Base-by-base conservation (phyloP, 2,888 invertebrate genomes). In the Toxonevra muliebris region DNA sequence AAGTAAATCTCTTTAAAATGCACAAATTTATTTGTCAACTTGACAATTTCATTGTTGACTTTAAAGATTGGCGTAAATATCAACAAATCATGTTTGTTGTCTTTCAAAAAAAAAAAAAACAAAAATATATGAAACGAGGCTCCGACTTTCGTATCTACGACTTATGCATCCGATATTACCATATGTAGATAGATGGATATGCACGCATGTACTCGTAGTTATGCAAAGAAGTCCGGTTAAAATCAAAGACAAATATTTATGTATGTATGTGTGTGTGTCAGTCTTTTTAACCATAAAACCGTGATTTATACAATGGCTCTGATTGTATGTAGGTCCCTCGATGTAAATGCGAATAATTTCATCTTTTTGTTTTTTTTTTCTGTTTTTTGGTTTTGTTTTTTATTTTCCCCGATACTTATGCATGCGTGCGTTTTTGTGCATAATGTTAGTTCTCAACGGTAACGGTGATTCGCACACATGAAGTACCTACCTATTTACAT, bases 11-110 rank as follows among this genome's bases (percentile, higher is more conserved):
- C 62, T 63, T 66, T 71, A 43, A 63, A 70, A 73, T 81, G 77
- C 80, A 76, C 74, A 81, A 81, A 81, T 81, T 80, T 81, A 81
- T 81, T 81, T 81, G 81, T 81, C 82, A 80, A 81, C 80, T 80
- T 81, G 81, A 81, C 80, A 81, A 80, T 80, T 79, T 79, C 78
- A 78, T 80, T 80, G 77, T 79, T 79, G 76, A 48, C 42, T 67
- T 60, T 70, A 69, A 69, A 66, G 64, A 57, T 59, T 62, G 61
- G 61, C 65, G 60, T 67, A 20, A 67, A 70, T 65, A 72, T 71
- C 76, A 76, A 79, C 78, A 80, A 78, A 80, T 80, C 76, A 76
- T 77, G 76, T 74, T 76, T 76, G 60, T 73, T 75, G 74, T 66
- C 66, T 65, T 65, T 54, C 61, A 53, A 50, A 61, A 20, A 73